A percentile compares a stretch with the other conserved stretches of the same genome.
These are phyloP conservation scores for Onychomys arenicola DNA, from an alignment of 2,797 vertebrate species.

Conservation along the genomic window DNA sequence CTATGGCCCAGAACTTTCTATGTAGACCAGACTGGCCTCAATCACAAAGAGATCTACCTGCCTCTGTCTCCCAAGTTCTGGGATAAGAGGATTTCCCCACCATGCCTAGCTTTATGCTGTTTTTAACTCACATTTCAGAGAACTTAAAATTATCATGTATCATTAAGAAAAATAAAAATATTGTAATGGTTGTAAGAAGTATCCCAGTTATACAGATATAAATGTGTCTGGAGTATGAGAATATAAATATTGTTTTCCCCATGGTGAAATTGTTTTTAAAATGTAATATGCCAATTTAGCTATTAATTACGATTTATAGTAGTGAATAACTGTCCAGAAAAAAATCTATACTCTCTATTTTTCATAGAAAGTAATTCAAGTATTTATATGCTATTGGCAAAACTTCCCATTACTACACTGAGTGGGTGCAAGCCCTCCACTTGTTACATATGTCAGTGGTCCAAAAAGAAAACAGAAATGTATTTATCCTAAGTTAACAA, in stretches of 20 bases:
- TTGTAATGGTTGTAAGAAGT: conserved; percentile 16
- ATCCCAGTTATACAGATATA: not conserved
- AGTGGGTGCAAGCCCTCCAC: not conserved
- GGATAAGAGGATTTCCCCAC: not conserved
- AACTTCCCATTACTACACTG: conserved; percentile 10
- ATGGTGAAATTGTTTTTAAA: conserved; percentile 13
- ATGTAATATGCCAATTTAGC: not conserved
- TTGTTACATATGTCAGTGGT: not conserved
- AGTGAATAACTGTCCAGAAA: not conserved
- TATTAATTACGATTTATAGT: not conserved
- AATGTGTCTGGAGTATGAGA: not conserved
- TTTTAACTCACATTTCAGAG: not conserved
- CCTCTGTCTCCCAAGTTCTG: not conserved
- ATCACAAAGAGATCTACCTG: not conserved
- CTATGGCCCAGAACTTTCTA: not conserved
- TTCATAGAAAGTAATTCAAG: conserved; percentile 15
- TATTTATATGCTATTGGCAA: not conserved
- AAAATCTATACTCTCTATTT: not conserved
- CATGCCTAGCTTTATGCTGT: not conserved
- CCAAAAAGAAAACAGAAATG: conserved; percentile 43
- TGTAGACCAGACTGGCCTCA: not conserved
- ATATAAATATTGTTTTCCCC: not conserved
- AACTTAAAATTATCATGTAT: not conserved
- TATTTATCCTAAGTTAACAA: not conserved
- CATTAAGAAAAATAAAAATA: conserved; percentile 39